Evolutionary conservation across 2,113 vertebrate species (phyloP), one percentile per base, ranked within the genome.

Genomic region (Chamaetylas fuelleborni): DNA sequence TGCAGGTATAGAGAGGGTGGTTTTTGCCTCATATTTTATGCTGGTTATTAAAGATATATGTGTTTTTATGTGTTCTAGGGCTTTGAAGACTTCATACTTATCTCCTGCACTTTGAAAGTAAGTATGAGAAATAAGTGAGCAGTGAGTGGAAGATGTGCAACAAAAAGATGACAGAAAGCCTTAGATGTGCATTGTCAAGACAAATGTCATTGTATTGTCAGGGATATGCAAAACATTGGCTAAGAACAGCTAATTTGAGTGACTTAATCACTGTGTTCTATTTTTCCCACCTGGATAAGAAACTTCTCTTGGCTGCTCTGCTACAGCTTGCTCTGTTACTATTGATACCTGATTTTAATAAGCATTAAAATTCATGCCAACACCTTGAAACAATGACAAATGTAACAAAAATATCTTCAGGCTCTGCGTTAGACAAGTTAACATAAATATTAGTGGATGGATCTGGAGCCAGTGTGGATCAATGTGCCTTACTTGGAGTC

Each of bases 1-100:
- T 81, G 24, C 4, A 9, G 29, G 7, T 36, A 43, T 20, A 43
- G 1, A 14, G 3, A 66, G 19, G 1, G 11, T 5, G 1, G 0
- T 20, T 65, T 77, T 56, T 84, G 5, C 19, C 31, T 61, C 24
- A 6, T 38, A 26, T 28, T 74, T 94, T 34, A 20, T 61, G 13
- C 24, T n/a, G 16, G 1, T 61, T 70, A 19, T 11, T 86, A 42
- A 80, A 66, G n/a, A 25, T 86, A 6, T 5, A 18, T 48, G 5
- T 70, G 24, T 29, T 76, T 74, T n/a, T 8, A 18, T 57, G 7
- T 70, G 24, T 40, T 72, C 62, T n/a, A 62, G 7, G 28, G 19
- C 3, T 24, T 14, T 22, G 53, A 94, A 67, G 36, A 23, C 11
- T 31, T 58, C 29, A 19, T 15, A n/a, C 10, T 29, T 80, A 7